A percentile compares a stretch with the other conserved stretches of the same genome.
phyloP scores from a whole-genome alignment of 2,113 vertebrate species.

The Gymnorhina tibicen region DNA sequence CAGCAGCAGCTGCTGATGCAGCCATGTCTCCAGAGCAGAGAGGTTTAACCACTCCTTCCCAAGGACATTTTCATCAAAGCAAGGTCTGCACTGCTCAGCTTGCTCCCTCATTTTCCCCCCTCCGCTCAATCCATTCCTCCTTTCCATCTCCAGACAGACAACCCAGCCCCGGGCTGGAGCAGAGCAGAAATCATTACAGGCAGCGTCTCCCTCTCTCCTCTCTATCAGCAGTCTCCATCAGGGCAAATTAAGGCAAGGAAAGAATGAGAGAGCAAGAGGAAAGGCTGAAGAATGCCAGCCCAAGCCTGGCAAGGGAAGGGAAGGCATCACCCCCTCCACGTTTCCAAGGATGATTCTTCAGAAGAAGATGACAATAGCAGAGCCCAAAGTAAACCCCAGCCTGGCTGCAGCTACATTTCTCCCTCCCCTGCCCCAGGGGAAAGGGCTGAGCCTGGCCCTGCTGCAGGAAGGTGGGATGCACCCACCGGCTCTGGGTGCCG shows the following conservation, averaged over 20 bases:
- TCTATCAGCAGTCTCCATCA: background rate
- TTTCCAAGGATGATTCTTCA: background rate
- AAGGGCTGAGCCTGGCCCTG: background rate
- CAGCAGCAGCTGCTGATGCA: background rate
- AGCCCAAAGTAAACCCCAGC: background rate
- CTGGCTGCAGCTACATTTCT: background rate
- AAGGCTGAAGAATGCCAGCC: background rate
- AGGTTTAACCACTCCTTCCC: background rate
- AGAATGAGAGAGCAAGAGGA: background rate
- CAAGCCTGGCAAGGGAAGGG: background rate
- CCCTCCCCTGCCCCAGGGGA: background rate
- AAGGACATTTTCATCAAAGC: conserved; percentile 5
- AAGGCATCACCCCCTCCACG: background rate
- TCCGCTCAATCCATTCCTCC: background rate
- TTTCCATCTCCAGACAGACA: background rate
- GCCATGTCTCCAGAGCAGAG: background rate
- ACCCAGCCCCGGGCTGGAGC: background rate
- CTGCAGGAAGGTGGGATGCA: background rate
- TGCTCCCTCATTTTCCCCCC: background rate
- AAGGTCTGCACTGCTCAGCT: background rate
- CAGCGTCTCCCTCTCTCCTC: background rate
- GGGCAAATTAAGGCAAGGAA: background rate
- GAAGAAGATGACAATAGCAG: background rate
- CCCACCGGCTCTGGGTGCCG: background rate
- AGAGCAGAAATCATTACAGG: conserved; percentile 18